Conservation (phyloP, 2,113 vertebrate genomes). For the Chloroceryle aenea region DNA sequence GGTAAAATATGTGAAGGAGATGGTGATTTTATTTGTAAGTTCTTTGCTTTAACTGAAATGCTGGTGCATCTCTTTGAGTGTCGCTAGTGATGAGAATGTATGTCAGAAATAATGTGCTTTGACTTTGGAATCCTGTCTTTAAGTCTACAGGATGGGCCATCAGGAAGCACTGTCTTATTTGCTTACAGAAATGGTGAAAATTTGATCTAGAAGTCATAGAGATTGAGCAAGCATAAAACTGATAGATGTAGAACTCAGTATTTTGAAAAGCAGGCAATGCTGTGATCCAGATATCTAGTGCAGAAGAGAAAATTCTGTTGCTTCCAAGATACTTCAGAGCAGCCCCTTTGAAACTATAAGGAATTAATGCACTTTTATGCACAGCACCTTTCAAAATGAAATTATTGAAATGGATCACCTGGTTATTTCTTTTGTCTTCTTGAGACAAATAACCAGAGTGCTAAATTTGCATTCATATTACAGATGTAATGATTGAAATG, state of each 20-base stretch:
- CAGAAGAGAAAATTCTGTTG: background rate
- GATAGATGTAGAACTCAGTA: background rate
- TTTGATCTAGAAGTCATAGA: background rate
- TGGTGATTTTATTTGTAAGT: background rate
- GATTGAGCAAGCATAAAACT: background rate
- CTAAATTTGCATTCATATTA: background rate
- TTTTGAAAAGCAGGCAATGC: background rate
- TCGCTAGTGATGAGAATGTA: background rate
- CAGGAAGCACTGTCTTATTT: background rate
- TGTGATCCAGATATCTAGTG: background rate
- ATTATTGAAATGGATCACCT: background rate
- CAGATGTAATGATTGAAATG: background rate
- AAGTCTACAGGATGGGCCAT: background rate
- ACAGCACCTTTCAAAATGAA: background rate
- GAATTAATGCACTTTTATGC: background rate
- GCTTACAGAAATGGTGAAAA: background rate
- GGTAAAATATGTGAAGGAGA: background rate
- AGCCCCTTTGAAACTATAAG: background rate
- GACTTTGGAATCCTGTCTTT: background rate
- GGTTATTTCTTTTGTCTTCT: background rate
- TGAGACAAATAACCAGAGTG: background rate
- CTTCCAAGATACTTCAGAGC: background rate
- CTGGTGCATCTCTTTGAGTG: background rate
- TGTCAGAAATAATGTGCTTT: background rate
- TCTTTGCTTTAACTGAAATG: background rate